These are phyloP conservation scores for Potorous gilbertii DNA, from an alignment of 2,797 vertebrate genomes.

Conservation along the genomic window DNA sequence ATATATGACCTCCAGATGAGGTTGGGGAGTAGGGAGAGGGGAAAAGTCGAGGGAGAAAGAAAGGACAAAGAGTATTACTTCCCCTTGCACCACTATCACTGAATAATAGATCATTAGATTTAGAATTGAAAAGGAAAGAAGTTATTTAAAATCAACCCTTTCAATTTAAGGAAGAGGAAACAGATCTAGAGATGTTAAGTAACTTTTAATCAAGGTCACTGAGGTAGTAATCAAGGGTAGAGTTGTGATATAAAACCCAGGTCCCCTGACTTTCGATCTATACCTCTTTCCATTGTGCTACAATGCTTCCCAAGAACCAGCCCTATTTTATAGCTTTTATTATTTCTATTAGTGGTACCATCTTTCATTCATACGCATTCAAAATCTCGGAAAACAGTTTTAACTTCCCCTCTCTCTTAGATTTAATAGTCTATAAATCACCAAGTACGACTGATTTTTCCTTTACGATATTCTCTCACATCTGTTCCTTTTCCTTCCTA, in stretches of 20 bases:
- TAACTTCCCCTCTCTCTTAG: slow-evolving; percentile 34
- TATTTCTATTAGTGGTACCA: not conserved
- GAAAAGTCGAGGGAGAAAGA: not conserved
- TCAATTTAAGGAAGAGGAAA: not conserved
- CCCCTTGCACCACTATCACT: not conserved
- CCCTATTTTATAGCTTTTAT: not conserved
- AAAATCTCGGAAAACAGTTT: slow-evolving; percentile 37
- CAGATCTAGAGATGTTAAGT: not conserved
- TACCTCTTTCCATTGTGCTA: not conserved
- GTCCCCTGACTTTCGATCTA: not conserved
- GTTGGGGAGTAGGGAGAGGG: not conserved
- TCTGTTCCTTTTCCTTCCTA: slow-evolving; percentile 20
- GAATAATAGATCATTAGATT: not conserved
- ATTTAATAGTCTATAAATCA: slow-evolving; percentile 33
- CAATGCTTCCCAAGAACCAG: not conserved
- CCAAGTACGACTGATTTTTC: not conserved
- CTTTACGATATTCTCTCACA: slow-evolving; percentile 14
- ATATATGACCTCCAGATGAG: not conserved
- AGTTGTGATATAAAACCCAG: not conserved
- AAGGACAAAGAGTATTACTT: not conserved
- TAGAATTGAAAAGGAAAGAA: not conserved
- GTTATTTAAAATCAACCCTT: not conserved
- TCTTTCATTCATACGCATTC: not conserved
- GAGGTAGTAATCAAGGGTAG: not conserved
- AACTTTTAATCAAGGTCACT: not conserved